A percentile compares a stretch with the other conserved stretches of the same genome.
These are phyloP conservation scores for Hanleya hanleyi DNA, from an alignment of 2,888 invertebrate genomes.

Conservation along the genomic window DNA sequence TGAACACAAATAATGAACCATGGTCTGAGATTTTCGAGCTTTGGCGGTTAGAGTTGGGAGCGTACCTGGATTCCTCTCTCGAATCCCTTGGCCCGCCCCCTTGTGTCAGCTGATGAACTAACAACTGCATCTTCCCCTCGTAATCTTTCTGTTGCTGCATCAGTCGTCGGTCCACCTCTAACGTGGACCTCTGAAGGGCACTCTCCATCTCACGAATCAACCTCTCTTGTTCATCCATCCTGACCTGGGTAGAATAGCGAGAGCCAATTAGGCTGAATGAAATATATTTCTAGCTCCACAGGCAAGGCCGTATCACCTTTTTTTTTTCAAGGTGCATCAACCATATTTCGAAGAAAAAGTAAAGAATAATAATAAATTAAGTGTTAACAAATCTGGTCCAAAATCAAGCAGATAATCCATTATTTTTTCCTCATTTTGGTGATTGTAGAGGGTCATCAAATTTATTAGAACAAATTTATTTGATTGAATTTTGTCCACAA, in stretches of 20 bases:
- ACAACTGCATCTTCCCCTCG: slow-evolving; percentile 69
- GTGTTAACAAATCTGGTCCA: no score
- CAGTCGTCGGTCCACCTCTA: slow-evolving; percentile 67
- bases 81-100: slow-evolving; percentile 12
- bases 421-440: no score
- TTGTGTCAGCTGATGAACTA: slow-evolving; percentile 68
- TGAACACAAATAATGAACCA: no score
- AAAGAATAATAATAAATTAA: no score
- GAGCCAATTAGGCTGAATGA: neutral
- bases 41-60: no score
- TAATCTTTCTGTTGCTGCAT: slow-evolving; percentile 69
- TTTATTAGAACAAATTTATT: no score
- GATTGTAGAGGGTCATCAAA: no score
- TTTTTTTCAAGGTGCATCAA: neutral
- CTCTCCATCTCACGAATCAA: slow-evolving; percentile 65
- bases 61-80: neutral
- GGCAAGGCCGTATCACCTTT: neutral
- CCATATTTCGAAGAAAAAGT: no score
- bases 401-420: no score
- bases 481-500: no score
- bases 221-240: slow-evolving; percentile 69
- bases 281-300: no score
- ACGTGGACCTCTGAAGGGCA: slow-evolving; percentile 60
- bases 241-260: slow-evolving; percentile 50
- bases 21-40: no score